Conservation (phyloP, 2,797 vertebrate genomes). For the Limnodromus scolopaceus region DNA sequence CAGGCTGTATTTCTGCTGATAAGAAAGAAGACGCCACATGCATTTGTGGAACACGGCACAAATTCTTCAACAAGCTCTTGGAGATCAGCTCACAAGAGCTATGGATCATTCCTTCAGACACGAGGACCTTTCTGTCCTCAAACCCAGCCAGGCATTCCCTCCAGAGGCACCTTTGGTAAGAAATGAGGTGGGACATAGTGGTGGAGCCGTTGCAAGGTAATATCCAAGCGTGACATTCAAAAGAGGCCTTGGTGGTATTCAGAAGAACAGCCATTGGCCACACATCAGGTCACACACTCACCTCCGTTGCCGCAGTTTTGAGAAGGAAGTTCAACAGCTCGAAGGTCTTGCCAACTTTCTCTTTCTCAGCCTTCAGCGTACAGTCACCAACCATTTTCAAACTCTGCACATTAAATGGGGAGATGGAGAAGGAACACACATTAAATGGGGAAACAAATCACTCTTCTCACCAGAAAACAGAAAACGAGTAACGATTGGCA, state of each 20-base stretch:
- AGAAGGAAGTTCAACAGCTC: constrained; percentile 85
- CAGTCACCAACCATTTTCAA: constrained; percentile 49
- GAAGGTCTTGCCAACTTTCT: constrained; percentile 83
- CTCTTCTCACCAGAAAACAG: neutral
- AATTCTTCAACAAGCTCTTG: neutral
- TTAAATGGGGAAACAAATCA: neutral
- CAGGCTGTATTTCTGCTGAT: neutral
- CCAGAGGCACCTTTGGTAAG: neutral
- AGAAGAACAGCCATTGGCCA: neutral
- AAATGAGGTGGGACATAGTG: neutral
- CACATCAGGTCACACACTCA: constrained; percentile 34
- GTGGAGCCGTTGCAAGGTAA: neutral
- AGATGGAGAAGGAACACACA: neutral
- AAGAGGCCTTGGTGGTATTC: neutral
- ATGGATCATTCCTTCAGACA: neutral
- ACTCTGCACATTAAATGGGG: constrained; percentile 54
- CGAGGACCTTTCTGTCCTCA: neutral
- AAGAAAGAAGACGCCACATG: neutral
- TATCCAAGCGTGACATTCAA: neutral
- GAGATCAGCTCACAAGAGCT: neutral
- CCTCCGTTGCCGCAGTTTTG: constrained; percentile 80
- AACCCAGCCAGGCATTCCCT: neutral
- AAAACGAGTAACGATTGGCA: neutral
- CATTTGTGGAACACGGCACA: neutral
- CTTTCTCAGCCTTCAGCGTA: constrained; percentile 81